Conservation (phyloP, 1,140 invertebrate species). For the Drosophila navojoa region DNA sequence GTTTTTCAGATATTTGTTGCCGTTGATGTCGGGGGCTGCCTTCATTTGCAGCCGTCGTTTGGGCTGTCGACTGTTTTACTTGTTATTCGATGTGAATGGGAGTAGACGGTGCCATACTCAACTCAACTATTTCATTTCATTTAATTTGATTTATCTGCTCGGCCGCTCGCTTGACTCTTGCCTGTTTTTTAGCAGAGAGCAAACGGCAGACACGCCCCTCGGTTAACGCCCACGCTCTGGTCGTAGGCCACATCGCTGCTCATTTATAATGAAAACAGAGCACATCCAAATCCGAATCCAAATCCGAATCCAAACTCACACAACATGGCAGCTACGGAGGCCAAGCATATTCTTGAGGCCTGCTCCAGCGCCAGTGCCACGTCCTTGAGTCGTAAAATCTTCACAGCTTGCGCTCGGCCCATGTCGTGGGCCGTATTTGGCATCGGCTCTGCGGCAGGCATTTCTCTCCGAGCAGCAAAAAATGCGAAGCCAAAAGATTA, state of each 20-base stretch:
- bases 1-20: conserved; percentile 27
- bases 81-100: conserved; percentile 53
- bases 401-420: conserved; percentile 30
- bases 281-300: conserved; percentile 56
- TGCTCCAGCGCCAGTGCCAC: conserved; percentile 28
- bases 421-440: conserved; percentile 50
- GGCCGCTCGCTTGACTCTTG: conserved; percentile 47
- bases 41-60: conserved; percentile 44
- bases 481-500: conserved; percentile 75
- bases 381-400: conserved; percentile 77
- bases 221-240: conserved; percentile 43
- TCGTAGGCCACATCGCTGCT: conserved; percentile 39
- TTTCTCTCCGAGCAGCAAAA: conserved; percentile 38
- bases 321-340: conserved; percentile 16
- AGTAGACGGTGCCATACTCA: conserved; percentile 42
- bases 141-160: conserved; percentile 78
- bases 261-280: conserved; percentile 67
- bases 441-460: conserved; percentile 52
- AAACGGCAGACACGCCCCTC: conserved; percentile 40
- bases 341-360: conserved; percentile 54
- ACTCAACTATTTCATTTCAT: conserved; percentile 80
- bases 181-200: conserved; percentile 36
- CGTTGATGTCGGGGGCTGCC: conserved; percentile 34
- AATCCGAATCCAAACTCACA: conserved; percentile 60
- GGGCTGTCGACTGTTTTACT: conserved; percentile 40